Conservation (phyloP, 2,888 invertebrate species). For the Drosophila histrio region DNA sequence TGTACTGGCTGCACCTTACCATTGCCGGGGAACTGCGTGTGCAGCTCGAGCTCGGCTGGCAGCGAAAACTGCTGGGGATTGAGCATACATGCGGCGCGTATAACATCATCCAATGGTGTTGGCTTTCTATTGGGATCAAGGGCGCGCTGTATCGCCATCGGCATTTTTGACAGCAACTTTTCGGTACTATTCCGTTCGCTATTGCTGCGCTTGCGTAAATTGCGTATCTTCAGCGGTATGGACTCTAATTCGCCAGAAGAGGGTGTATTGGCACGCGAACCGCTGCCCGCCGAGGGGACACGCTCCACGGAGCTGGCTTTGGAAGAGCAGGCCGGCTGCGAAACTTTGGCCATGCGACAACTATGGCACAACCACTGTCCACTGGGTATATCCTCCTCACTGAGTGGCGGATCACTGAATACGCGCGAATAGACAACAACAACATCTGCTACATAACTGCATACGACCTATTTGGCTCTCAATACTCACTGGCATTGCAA, state of each 20-base stretch:
- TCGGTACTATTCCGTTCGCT: conserved; percentile 82
- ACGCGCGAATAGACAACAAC: neutral
- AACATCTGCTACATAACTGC: neutral
- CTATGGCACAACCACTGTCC: conserved; percentile 97
- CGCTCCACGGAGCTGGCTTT: conserved; percentile 85
- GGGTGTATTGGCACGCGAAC: conserved; percentile 82
- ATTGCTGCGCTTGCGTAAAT: conserved; percentile 83
- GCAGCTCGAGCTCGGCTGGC: conserved; percentile 91
- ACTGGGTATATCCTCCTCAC: conserved; percentile 93
- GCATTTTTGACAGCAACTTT: conserved; percentile 78
- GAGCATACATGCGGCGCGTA: conserved; percentile 92
- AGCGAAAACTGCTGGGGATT: conserved; percentile 96
- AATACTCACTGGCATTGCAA: conserved; percentile 94
- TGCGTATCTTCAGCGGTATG: conserved; percentile 84
- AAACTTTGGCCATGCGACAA: conserved; percentile 86
- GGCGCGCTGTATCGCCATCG: conserved; percentile 80
- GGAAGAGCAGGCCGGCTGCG: conserved; percentile 82
- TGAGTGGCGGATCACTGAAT: conserved; percentile 94
- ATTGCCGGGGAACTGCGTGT: conserved; percentile 92
- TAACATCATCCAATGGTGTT: conserved; percentile 90
- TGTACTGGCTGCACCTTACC: conserved; percentile 87
- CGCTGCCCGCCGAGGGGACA: conserved; percentile 82
- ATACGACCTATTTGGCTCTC: neutral
- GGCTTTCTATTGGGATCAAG: conserved; percentile 83
- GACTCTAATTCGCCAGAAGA: conserved; percentile 76